Base-by-base conservation (phyloP, 2,888 invertebrate genomes). In the Marronus borbonicus region DNA sequence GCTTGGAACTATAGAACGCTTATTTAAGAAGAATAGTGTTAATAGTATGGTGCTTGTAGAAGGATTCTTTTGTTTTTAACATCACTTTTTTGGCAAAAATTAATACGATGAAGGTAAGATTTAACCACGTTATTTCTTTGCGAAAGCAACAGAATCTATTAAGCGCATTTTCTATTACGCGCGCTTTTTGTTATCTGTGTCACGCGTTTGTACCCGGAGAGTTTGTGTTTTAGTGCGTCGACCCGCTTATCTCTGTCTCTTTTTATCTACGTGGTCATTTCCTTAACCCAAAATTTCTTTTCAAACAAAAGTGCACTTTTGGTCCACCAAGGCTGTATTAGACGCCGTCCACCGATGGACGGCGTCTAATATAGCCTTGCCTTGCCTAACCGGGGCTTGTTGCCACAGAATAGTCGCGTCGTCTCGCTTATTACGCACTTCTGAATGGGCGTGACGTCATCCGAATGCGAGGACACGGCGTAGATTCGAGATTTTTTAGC, bases 391-490 rank as follows among this genome's bases (percentile, higher is more conserved):
- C 17, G 8, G 8, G 20, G 8, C 55, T 55, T 55, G 20, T 20
- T 7, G 17, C 55, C 7, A 2, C 55, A 8, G 5, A 31, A 31
- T 17, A 20, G 17, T 14, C 8, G 50, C 58, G 58, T 28, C 58
- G 58, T 36, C 49, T 52, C 49, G n/a, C 66, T 70, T 77, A 77
- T 64, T 77, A 77, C 77, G 77, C 77, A 77, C 65, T 77, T 77
- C 77, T 77, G 72, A 77, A 77, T 77, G 77, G 64, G 58, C 36
- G 65, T 77, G 77, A 77, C 77, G 77, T 77, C 77, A 77, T 55
- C 64, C 44, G 62, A 24, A 17, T 39, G 65, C 70, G 69, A 77
- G 77, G 77, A 77, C 64, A 62, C 77, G 72, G 77, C 77, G 77
- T 65, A 77, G 70, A 58, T 77, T 62, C 64, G 55, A 66, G 66